These are phyloP conservation scores for Blastobasis lacticolella DNA, from an alignment of 2,888 invertebrate genomes.

Conservation along the genomic window DNA sequence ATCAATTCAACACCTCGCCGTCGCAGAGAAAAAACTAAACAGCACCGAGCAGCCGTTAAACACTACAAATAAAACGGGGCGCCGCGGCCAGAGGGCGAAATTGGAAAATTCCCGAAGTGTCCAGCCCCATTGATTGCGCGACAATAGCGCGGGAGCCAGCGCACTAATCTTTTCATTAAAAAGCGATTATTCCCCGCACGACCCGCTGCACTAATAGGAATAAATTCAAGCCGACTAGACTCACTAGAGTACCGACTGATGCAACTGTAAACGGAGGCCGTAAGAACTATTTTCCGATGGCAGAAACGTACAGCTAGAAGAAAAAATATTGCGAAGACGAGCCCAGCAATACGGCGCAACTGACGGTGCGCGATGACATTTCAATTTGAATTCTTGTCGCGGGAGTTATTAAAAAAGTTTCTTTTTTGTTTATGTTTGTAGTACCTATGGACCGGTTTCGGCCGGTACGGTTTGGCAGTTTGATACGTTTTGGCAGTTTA, in stretches of 20 bases:
- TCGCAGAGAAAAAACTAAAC: too few species aligned
- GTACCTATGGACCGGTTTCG: too few species aligned
- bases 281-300: constrained; percentile 25
- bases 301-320: constrained; percentile 9
- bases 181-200: constrained; percentile 70
- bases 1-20: too few species aligned
- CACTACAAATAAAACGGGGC: constrained; percentile 6
- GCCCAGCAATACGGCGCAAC: constrained; percentile 52
- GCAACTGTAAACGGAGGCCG: neutral
- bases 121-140: constrained; percentile 51
- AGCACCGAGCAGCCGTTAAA: neutral
- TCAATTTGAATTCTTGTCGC: constrained; percentile 67
- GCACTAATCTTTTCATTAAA: constrained; percentile 73
- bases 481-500: too few species aligned
- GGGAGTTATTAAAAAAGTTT: constrained; percentile 48
- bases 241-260: too few species aligned
- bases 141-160: constrained; percentile 43
- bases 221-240: constrained; percentile 30
- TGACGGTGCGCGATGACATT: constrained; percentile 60
- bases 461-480: too few species aligned
- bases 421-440: constrained; percentile 9
- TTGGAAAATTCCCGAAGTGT: constrained; percentile 65
- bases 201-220: constrained; percentile 65
- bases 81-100: constrained; percentile 44
- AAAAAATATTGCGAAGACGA: constrained; percentile 1